These are phyloP conservation scores for Trematomus loennbergii DNA, from an alignment of 2,113 vertebrate species.

Conservation along the genomic window DNA sequence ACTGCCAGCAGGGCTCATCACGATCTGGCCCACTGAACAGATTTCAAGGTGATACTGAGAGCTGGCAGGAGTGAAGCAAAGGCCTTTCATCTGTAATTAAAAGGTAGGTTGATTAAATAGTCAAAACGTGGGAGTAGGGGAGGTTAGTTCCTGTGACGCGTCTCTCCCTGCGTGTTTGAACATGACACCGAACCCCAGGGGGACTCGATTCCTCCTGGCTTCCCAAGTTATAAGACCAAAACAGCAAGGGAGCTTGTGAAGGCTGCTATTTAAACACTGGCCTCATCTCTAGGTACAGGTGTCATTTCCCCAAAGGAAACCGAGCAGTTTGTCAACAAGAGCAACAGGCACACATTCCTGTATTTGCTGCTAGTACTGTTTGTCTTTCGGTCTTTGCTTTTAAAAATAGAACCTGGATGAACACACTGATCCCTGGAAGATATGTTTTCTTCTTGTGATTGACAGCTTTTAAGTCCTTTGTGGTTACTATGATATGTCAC, in stretches of 20 bases:
- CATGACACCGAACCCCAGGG: not conserved
- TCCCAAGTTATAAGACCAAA: not conserved
- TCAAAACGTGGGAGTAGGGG: constrained; percentile 20
- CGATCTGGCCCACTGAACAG: constrained; percentile 42
- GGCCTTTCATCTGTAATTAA: constrained; percentile 67
- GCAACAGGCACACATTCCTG: constrained; percentile 14
- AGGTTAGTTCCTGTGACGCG: not conserved
- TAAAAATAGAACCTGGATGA: not conserved
- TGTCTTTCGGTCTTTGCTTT: not conserved
- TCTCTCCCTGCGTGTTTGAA: constrained; percentile 16
- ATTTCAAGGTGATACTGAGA: constrained; percentile 63
- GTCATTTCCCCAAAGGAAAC: constrained; percentile 9
- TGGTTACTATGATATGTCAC: constrained; percentile 39
- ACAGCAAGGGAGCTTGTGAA: constrained; percentile 11
- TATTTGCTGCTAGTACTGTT: not conserved
- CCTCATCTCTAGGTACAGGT: constrained; percentile 14
- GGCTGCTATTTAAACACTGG: constrained; percentile 30
- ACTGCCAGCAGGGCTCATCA: constrained; percentile 47
- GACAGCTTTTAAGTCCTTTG: constrained; percentile 3
- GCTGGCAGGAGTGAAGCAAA: constrained; percentile 28
- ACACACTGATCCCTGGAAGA: not conserved
- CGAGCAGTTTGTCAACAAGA: constrained; percentile 27
- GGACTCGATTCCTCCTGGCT: not conserved
- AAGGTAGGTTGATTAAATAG: constrained; percentile 52
- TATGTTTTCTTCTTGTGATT: constrained; percentile 6